Base-by-base conservation (phyloP, 2,797 vertebrate species). In the Chloroceryle inda region DNA sequence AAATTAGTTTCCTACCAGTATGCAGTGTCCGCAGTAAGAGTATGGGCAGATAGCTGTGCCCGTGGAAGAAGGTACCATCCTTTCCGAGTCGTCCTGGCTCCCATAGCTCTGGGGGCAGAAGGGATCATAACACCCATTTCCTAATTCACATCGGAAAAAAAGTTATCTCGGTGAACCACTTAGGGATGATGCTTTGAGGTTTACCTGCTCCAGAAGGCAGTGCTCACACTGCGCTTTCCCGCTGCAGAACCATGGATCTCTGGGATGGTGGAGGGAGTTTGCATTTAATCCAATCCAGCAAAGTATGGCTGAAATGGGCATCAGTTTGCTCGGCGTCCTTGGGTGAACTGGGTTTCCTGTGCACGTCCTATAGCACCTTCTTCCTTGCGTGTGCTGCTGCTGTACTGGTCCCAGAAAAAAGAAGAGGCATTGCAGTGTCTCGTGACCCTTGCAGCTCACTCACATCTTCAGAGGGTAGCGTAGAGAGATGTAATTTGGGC, bases 21-120 rank as follows among this genome's bases (percentile, higher is more conserved):
- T 13, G 18, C 13, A 63, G 13, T 9, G 22, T 50, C 4, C 0
- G 0, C 40, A 12, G 42, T 35, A 35, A 16, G 50, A 47, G 33
- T 21, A 21, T 21, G 24, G 33, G 13, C 29, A n/a, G 50, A 29
- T 20, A 27, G 27, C 38, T 58, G 55, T 59, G 76, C 38, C 40
- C 38, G 26, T 23, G 72, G 85, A 5, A 42, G 58, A 27, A 20
- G 29, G 17, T 42, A 6, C 62, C 37, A 4, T 40, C 62, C 76
- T 58, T 61, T 68, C 66, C 47, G 14, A 13, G 66, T 1, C 21
- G 44, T 42, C 44, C 56, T 53, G 44, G 33, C 49, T 82, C 12
- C 75, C 31, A 1, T 5, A 42, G 45, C 56, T 37, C 1, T 2
- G 45, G 81, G 47, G 33, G 20, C 37, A 40, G 49, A 29, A 33